Conservation (phyloP, 2,113 vertebrate genomes). For the Calcarius ornatus region DNA sequence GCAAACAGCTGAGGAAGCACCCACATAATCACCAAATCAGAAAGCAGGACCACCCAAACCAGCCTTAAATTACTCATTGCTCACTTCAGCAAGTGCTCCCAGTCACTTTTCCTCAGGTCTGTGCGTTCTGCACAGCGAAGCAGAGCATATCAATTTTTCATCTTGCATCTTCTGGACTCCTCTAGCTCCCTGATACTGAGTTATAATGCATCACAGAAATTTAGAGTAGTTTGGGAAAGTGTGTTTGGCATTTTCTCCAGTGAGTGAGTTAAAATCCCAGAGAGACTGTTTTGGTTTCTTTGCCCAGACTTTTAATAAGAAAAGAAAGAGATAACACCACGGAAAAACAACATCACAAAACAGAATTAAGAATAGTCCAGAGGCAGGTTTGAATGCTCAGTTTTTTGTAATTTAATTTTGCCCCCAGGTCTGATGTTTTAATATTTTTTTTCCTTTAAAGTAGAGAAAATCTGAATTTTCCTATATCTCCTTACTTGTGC, state of each 20-base stretch:
- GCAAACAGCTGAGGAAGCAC: neutral
- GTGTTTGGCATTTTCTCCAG: conserved; percentile 3
- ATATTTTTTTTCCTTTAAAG: conserved; percentile 5
- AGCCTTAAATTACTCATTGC: conserved; percentile 35
- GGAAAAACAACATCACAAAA: neutral
- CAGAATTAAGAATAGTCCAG: conserved; percentile 11
- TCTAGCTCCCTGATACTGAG: neutral
- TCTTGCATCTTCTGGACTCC: conserved; percentile 24
- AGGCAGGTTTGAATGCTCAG: neutral
- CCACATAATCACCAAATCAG: conserved; percentile 22
- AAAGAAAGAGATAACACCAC: neutral
- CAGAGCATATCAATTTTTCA: conserved; percentile 62
- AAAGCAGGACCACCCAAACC: conserved; percentile 33
- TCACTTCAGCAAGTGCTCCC: conserved; percentile 31
- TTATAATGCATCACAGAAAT: conserved; percentile 41
- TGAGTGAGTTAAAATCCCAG: conserved; percentile 9
- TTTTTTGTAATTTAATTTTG: conserved; percentile 38
- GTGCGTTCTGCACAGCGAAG: conserved; percentile 39
- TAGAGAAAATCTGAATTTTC: neutral
- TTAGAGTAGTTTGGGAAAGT: conserved; percentile 19
- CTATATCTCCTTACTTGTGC: neutral
- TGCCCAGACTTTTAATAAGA: neutral
- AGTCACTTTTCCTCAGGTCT: conserved; percentile 29
- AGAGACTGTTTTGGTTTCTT: conserved; percentile 1
- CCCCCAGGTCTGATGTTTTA: neutral